Percentiles rank a stretch among this genome's conserved stretches.
Conservation (phyloP, 2,888 invertebrate genomes). For the Lasius fuliginosus region DNA sequence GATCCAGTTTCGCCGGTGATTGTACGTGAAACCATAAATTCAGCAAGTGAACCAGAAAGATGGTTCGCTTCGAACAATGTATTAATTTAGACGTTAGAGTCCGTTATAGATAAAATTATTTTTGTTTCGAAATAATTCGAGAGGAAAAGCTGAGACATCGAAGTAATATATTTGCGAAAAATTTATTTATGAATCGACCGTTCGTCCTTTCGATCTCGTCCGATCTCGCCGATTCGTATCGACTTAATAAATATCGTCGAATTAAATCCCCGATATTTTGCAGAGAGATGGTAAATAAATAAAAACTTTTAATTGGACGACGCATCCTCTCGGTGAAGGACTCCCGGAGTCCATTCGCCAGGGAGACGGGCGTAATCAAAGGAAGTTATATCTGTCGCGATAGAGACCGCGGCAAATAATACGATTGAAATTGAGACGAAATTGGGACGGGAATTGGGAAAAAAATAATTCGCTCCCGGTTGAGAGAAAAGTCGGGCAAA, state of each 20-base stretch:
- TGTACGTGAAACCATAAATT: conserved; percentile 24
- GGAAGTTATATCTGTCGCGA: conserved; percentile 45
- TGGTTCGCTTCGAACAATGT: background rate
- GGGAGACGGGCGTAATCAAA: conserved; percentile 43
- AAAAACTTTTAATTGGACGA: conserved; percentile 53
- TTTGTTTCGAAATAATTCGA: background rate
- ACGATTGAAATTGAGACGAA: conserved; percentile 42
- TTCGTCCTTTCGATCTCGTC: conserved; percentile 3
- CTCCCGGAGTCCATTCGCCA: conserved; percentile 15
- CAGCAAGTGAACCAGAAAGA: background rate
- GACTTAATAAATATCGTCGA: conserved; percentile 6
- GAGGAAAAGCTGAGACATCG: too few species aligned
- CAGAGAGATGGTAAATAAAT: conserved; percentile 39
- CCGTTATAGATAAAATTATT: background rate
- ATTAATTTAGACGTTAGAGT: background rate
- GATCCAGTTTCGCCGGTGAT: conserved; percentile 14
- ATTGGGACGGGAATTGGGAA: conserved; percentile 33
- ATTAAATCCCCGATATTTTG: conserved; percentile 24
- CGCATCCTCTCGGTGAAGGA: conserved; percentile 22
- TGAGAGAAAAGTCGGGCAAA: background rate
- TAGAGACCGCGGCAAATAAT: conserved; percentile 43
- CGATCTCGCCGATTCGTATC: background rate
- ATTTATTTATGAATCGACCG: background rate
- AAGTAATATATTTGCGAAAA: background rate
- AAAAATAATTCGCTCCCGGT: conserved; percentile 17